Base-by-base conservation (phyloP, 2,797 vertebrate genomes). In the Siniperca obscura region DNA sequence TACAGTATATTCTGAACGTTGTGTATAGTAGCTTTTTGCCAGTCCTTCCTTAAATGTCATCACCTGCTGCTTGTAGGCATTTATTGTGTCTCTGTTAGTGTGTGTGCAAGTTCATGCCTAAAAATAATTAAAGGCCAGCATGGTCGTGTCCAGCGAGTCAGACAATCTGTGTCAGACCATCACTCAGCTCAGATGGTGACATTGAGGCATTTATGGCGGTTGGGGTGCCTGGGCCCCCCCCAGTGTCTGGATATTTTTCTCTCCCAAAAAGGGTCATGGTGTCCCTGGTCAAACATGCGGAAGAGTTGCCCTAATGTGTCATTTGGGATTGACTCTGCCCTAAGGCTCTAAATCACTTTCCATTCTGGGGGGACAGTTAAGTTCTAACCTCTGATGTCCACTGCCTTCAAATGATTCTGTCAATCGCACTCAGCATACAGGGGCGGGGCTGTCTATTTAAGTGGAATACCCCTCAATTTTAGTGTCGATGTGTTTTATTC, bases 341-440 rank as follows among this genome's bases (percentile, higher is more conserved):
- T 48, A 22, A 30, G 89, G 91, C 91, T 87, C 80, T 94, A 93
- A 93, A 94, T 94, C 93, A 93, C 88, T 83, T 86, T 93, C 91
- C 86, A 90, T 89, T 93, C 91, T 83, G 36, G 83, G 90, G 83
- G 90, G 83, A 87, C 89, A 94, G 92, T 93, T 91, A 90, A 85
- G 89, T 92, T 90, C 89, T 83, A 89, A 85, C 72, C 80, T 76
- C 78, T 67, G 88, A 88, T 90, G 86, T 90, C 83, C 48, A 30
- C 73, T 36, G 82, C 82, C 71, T 74, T 78, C 75, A 38, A 89
- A 85, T 89, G 91, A 91, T 90, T 90, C 36, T 86, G 83, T 91
- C 72, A 68, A 91, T 90, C 86, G 90, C 83, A 87, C 90, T 93
- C 88, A 78, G 79, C 83, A 30, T 50, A 36, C 59, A 78, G 57